phyloP scores from a whole-genome alignment of 2,113 vertebrate species.

The Dicerorhinus sumatrensis region DNA sequence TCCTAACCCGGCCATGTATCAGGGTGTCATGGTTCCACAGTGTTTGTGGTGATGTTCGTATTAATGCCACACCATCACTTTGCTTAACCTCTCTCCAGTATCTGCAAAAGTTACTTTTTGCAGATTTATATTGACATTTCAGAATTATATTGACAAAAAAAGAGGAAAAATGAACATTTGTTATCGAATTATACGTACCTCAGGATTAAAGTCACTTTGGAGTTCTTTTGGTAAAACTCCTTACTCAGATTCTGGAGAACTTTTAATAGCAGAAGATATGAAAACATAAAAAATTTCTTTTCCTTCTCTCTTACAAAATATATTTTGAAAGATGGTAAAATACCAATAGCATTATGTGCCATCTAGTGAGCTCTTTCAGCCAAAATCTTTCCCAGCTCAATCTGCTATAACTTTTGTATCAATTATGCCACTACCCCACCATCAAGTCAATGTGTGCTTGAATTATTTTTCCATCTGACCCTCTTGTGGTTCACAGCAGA shows the following conservation, averaged over 20 bases:
- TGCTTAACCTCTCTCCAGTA: neutral
- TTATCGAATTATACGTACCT: neutral
- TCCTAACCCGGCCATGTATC: neutral
- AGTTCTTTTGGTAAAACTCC: slow-evolving; percentile 12
- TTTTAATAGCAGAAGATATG: neutral
- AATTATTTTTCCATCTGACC: slow-evolving; percentile 67
- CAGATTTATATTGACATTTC: no score
- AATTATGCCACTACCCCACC: neutral
- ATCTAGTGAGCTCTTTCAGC: slow-evolving; percentile 37
- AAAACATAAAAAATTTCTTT: neutral
- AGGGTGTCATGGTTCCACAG: rapidly evolving
- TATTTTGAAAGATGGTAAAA: slow-evolving; percentile 31
- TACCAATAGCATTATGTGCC: neutral
- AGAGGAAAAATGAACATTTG: neutral
- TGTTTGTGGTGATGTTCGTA: neutral
- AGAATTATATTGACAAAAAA: neutral
- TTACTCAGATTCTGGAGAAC: slow-evolving; percentile 18
- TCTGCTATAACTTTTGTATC: slow-evolving; percentile 1
- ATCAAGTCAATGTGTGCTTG: slow-evolving; percentile 13
- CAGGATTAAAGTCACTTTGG: neutral
- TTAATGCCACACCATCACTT: neutral
- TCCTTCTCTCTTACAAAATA: neutral
- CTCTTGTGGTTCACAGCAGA: slow-evolving; percentile 54
- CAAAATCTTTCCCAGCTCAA: slow-evolving; percentile 18
- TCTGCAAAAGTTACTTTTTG: neutral